A percentile compares a stretch with the other conserved stretches of the same genome.
Conservation (phyloP, 2,797 vertebrate species). For the Setipinna tenuifilis region DNA sequence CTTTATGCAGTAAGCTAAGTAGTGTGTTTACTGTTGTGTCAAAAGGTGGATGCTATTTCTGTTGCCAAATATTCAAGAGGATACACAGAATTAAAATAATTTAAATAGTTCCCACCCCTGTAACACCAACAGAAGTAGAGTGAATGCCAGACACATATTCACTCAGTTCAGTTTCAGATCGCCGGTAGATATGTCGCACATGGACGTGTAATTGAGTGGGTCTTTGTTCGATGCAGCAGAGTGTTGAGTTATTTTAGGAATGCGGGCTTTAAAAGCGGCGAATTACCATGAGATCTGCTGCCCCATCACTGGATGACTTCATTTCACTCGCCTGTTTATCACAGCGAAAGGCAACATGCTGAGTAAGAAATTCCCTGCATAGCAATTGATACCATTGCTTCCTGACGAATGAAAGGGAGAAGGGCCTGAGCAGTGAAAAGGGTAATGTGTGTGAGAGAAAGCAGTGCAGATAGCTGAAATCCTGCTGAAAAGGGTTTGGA, state of each 20-base stretch:
- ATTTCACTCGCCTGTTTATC: conserved; percentile 41
- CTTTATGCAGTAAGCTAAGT: neutral
- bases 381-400: conserved; percentile 40
- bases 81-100: neutral
- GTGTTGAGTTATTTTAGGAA: neutral
- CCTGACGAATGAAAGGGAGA: conserved; percentile 38
- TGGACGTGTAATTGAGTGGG: conserved; percentile 1
- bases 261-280: neutral
- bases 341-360: conserved; percentile 46
- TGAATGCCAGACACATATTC: neutral
- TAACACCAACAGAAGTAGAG: neutral
- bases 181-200: neutral
- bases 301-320: conserved; percentile 23
- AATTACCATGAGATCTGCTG: conserved; percentile 6
- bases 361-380: conserved; percentile 43
- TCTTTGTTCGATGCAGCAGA: neutral
- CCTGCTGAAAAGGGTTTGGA: conserved; percentile 20
- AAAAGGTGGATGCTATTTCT: conserved; percentile 3
- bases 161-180: neutral
- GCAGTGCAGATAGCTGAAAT: conserved; percentile 27
- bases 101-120: neutral
- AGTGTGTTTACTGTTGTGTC: neutral
- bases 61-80: neutral
- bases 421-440: conserved; percentile 31
- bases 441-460: conserved; percentile 30